A percentile compares a stretch with the other conserved stretches of the same genome.
Evolutionary conservation across 2,888 invertebrate genomes (phyloP).

Genomic region (Lasioglossum malachurum): DNA sequence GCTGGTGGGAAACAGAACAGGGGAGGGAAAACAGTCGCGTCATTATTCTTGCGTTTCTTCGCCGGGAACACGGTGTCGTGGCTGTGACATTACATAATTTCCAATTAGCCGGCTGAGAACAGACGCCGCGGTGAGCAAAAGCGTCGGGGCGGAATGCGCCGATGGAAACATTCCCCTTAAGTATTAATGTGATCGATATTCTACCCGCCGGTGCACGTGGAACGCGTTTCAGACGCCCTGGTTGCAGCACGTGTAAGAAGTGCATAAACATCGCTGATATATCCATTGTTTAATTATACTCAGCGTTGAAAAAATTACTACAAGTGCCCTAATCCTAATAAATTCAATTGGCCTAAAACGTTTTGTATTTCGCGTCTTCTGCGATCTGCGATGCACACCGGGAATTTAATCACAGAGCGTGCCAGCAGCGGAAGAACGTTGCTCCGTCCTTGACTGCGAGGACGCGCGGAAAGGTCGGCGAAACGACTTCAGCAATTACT

Average conservation of each 20-base stretch:
- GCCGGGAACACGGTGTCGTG: constrained; percentile 21
- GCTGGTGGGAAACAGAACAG: background rate
- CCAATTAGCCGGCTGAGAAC: constrained; percentile 48
- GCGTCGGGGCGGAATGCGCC: background rate
- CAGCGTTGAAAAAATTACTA: background rate
- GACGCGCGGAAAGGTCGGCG: background rate
- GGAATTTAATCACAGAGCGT: background rate
- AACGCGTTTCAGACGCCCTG: background rate
- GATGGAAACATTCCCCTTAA: background rate
- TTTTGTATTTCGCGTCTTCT: background rate
- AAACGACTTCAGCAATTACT: background rate
- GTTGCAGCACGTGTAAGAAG: too few species aligned
- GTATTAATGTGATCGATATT: background rate
- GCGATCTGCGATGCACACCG: background rate
- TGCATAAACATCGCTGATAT: background rate
- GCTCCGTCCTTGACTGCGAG: background rate
- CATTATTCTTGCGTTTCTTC: constrained; percentile 33
- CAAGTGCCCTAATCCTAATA: too few species aligned
- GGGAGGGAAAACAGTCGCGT: background rate
- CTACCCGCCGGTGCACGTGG: background rate
- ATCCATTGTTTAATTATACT: background rate
- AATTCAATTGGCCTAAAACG: background rate
- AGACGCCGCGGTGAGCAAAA: constrained; percentile 35
- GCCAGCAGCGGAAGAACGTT: background rate
- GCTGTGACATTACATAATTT: constrained; percentile 46